Percentiles rank a stretch among this genome's conserved stretches.
phyloP scores from a whole-genome alignment of 2,113 vertebrate genomes.

The Petroica traversi region DNA sequence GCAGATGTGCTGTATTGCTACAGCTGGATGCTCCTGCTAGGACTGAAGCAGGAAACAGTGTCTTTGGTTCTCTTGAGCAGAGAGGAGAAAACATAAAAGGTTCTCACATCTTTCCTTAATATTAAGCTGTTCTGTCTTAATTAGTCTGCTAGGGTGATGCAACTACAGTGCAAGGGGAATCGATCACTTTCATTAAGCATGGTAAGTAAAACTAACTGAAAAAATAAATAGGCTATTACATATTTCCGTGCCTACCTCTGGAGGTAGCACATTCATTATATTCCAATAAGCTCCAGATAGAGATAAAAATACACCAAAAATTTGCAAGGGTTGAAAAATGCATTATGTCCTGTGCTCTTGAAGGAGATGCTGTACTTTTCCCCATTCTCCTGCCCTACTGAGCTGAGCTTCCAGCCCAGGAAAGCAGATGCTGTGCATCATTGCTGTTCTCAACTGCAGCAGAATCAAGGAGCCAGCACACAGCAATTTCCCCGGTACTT shows the following conservation, averaged over 20 bases:
- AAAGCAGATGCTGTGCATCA: neutral
- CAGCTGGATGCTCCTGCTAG: neutral
- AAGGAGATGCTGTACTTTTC: neutral
- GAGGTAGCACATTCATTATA: neutral
- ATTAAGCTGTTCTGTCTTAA: neutral
- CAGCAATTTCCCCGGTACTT: neutral
- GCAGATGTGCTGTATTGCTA: neutral
- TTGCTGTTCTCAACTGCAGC: neutral
- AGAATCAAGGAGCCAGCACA: rapidly evolving
- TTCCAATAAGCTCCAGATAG: neutral
- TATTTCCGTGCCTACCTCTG: neutral
- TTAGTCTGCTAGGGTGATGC: neutral
- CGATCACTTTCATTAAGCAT: neutral
- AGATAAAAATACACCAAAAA: neutral
- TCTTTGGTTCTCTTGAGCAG: neutral
- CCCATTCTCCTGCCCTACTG: neutral
- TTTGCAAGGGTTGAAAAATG: neutral
- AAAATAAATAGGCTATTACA: neutral
- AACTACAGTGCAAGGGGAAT: neutral
- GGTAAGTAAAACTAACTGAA: neutral
- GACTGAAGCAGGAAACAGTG: neutral
- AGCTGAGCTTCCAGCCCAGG: neutral
- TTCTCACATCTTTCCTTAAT: neutral
- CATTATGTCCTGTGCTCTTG: neutral
- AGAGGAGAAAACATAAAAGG: neutral